Conservation (phyloP, 1,140 invertebrate species). For the Drosophila trapezifrons region DNA sequence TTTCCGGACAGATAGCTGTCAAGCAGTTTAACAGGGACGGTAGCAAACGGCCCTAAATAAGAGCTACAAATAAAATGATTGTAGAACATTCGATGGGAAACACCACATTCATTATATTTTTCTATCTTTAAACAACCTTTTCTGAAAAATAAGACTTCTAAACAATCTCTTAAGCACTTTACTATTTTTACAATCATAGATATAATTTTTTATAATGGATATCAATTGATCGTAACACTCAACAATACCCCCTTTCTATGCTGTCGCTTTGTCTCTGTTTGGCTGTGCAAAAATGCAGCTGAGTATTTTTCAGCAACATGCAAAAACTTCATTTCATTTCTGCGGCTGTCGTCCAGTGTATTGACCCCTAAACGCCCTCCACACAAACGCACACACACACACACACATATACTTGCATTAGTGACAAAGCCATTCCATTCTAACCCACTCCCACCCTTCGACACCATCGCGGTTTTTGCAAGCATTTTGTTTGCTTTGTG, state of each 20-base stretch:
- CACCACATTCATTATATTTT: too few species aligned
- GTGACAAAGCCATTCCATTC: conserved; percentile 40
- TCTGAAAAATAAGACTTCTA: too few species aligned
- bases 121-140: too few species aligned
- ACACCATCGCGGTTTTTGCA: conserved; percentile 66
- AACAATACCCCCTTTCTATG: neutral
- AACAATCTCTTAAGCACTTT: too few species aligned
- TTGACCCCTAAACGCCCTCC: conserved; percentile 65
- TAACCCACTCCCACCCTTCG: neutral
- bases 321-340: conserved; percentile 77
- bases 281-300: conserved; percentile 64
- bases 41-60: too few species aligned
- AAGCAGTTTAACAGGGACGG: too few species aligned
- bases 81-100: too few species aligned
- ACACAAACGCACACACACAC: neutral
- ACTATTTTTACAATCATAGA: too few species aligned
- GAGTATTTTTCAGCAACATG: conserved; percentile 71
- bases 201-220: too few species aligned
- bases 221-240: neutral
- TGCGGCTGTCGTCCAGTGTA: conserved; percentile 69
- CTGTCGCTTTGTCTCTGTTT: conserved; percentile 50
- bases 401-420: conserved; percentile 19
- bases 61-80: too few species aligned
- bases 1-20: too few species aligned
- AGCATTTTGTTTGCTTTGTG: conserved; percentile 79